phyloP scores from a whole-genome alignment of 2,888 invertebrate species.

The Operophtera brumata region DNA sequence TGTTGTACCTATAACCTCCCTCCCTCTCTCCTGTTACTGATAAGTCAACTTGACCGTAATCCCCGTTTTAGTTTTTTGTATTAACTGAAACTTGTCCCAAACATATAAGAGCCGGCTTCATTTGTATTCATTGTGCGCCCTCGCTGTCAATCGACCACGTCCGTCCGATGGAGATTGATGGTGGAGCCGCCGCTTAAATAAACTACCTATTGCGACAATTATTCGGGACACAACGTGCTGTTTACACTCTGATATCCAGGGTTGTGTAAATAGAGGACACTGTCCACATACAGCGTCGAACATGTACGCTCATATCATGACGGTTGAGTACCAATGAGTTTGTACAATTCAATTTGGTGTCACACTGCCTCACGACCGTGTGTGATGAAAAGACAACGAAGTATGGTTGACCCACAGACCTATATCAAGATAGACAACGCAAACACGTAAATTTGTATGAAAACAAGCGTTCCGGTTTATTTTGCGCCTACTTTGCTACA shows the following conservation, averaged over 20 bases:
- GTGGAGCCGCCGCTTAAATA: slow-evolving; percentile 44
- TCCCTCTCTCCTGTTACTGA: no score
- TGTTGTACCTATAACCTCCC: no score
- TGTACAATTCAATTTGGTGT: no score
- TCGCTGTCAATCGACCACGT: slow-evolving; percentile 51
- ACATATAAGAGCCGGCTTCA: slow-evolving; percentile 43
- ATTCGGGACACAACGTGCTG: slow-evolving; percentile 28
- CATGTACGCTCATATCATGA: no score
- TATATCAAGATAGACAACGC: no score
- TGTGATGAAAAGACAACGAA: no score
- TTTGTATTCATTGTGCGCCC: slow-evolving; percentile 56
- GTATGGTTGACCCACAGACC: no score
- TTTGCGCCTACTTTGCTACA: no score
- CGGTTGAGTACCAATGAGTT: no score
- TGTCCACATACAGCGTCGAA: not conserved
- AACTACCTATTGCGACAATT: slow-evolving; percentile 44
- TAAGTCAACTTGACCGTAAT: not conserved
- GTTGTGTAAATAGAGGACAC: not conserved
- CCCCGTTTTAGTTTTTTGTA: slow-evolving; percentile 1
- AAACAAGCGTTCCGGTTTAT: no score
- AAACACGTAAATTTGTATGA: no score
- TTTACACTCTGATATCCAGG: slow-evolving; percentile 17
- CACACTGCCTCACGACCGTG: no score
- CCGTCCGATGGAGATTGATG: slow-evolving; percentile 57
- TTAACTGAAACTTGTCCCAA: slow-evolving; percentile 30